Base-by-base conservation (phyloP, 2,113 vertebrate species). In the Empidonax alnorum region DNA sequence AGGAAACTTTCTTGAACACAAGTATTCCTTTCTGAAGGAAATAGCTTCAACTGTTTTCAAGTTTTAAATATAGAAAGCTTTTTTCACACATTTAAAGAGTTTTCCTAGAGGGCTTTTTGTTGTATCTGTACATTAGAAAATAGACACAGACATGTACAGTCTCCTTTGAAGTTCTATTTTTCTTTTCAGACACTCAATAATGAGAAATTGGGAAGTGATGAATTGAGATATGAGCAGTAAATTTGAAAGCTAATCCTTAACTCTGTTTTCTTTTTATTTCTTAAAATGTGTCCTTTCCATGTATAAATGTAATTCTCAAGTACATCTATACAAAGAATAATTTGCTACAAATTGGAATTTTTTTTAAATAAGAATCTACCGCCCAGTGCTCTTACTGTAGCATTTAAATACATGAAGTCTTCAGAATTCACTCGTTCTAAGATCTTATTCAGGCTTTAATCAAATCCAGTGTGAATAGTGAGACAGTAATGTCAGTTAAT, bases 121-220 rank as follows among this genome's bases (percentile, higher is more conserved):
- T 91, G 65, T 61, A 89, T 89, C 89, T 91, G 41, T 84, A 75
- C 37, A 75, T 84, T 94, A 93, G 62, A 96, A 91, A 93, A 94
- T 69, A 0, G 3, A 90, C 8, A 12, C 5, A 94, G 89, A 81
- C 61, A 37, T 30, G 62, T 72, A 89, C 52, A 79, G 77, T 41
- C 53, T 87, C 61, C 74, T 95, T 94, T 93, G 84, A 93, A 89
- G 66, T 58, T 85, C 62, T 87, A 14, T 89, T 96, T 95, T 97
- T 82, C 84, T 93, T 91, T 81, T 89, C 58, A 89, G 69, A 87
- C 68, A 44, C 42, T 81, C 58, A 89, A 65, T 89, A 91, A 95
- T 94, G 93, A 95, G 69, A 95, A 95, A 89, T 58, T 41, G 3
- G 58, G 77, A 91, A 76, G 44, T n/a, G 77, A 97, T 93, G 77